Evolutionary conservation across 2,888 invertebrate genomes (phyloP), one percentile per base, ranked within the genome.

Genomic region (Scaptomyza cyrtandrae): DNA sequence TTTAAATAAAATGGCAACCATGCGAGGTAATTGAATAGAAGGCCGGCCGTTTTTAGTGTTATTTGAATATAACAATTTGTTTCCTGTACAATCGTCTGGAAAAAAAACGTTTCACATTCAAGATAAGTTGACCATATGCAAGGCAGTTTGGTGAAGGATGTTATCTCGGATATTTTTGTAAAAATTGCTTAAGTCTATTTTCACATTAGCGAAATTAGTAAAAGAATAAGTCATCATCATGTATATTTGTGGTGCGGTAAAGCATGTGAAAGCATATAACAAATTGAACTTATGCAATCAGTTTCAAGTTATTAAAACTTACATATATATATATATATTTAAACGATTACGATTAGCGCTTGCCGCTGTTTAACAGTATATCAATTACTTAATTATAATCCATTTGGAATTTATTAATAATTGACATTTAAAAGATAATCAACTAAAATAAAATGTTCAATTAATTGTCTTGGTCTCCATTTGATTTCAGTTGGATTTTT

Each of bases 401-500:
- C 27, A 48, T 0, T n/a, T 11, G 2, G 7, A 7, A 6, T 49
- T 57, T 10, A 10, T 37, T 13, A 10, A 27, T 11, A 48, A 37
- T 33, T 11, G 2, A 19, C 16, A n/a, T 54, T 10, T n/a, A 35
- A 27, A 19, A n/a, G 16, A 2, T 6, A 33, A 24, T 29, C 24
- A 24, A 11, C 11, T 35, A 1, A 56, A 41, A 48, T 48, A 31
- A 24, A 55, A 19, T 33, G 41, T 55, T 39, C 43, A 78, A 67
- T 78, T 67, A 72, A 58, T 16, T 68, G 13, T 4, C 16, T 16
- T 48, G 16, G 13, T 41, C 31, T 44, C 27, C 24, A n/a, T 49
- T 13, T 14, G n/a, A 54, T 78, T 84, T 64, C 75, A 86, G 84
- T 44, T 80, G 58, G 58, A 72, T 71, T 68, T 58, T 56, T 48